Base-by-base conservation (phyloP, 2,888 invertebrate genomes). In the Nysson spinosus region DNA sequence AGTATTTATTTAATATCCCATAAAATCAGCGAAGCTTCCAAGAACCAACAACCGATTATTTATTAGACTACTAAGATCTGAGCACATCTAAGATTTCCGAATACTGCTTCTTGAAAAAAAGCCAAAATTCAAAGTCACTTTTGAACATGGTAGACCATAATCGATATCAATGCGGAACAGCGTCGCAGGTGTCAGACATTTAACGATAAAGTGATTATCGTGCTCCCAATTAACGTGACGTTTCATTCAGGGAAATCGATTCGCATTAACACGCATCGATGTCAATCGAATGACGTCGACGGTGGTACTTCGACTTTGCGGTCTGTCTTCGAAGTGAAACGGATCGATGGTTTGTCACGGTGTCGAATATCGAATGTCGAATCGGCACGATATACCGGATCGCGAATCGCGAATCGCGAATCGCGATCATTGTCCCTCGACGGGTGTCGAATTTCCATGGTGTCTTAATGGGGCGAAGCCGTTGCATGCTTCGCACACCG, bases 181-280 rank as follows among this genome's bases (percentile, higher is more conserved):
- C 6, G 14, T 11, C 26, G 28, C 17, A n/a, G n/a, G n/a, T n/a
- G n/a, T n/a, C 34, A 17, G 34, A 4, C 30, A 34, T 64, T 65
- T 40, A 46, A 62, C 11, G 55, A 39, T 24, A 20, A 28, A 39
- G 24, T 44, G 62, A 65, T 65, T 62, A 65, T 55, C 50, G 14
- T 0, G 12, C 30, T 24, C 9, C 40, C 56, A 56, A 63, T 63
- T 63, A 65, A 65, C 63, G 63, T 17, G 55, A 56, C 63, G 47
- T 49, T 56, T 46, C 44, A 32, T 6, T 6, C 40, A 40, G n/a
- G 44, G 55, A 55, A 47, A 65, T 65, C 63, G 65, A 65, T 63
- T 63, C 65, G 63, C 30, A 34, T 40, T 28, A 44, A 46, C 56
- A 50, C 55, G 40, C 30, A 11, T 19, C 30, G 22, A 16, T n/a